Evolutionary conservation across 2,888 invertebrate species (phyloP).

Genomic region (Prosapia bicincta): DNA sequence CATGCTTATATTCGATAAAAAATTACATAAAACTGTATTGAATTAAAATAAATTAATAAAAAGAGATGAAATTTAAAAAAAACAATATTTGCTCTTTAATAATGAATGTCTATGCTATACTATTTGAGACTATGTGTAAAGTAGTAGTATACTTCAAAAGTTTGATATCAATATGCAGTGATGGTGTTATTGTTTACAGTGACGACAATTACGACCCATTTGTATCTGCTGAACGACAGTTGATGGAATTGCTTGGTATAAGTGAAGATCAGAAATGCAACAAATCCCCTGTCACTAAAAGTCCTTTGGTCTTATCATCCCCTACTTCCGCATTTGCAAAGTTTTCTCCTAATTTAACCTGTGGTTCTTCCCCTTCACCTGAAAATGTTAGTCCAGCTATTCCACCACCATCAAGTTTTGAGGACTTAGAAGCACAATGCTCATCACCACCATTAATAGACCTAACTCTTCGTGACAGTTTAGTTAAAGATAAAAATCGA

Average conservation of each 20-base stretch:
- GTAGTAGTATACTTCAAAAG: too few species aligned
- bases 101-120: too few species aligned
- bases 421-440: slow-evolving; percentile 12
- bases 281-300: slow-evolving; percentile 38
- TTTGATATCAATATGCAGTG: too few species aligned
- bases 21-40: too few species aligned
- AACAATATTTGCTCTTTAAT: too few species aligned
- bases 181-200: slow-evolving; percentile 4
- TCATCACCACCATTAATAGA: slow-evolving; percentile 5
- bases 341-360: slow-evolving; percentile 30
- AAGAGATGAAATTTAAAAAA: too few species aligned
- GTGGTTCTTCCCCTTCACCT: slow-evolving; percentile 16
- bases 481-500: slow-evolving; percentile 22
- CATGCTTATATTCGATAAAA: too few species aligned
- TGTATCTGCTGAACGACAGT: slow-evolving; percentile 73
- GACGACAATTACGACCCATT: slow-evolving; percentile 69
- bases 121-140: too few species aligned
- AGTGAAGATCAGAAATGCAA: slow-evolving; percentile 41
- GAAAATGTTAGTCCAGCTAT: slow-evolving; percentile 26
- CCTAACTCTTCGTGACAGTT: slow-evolving; percentile 3
- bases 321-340: slow-evolving; percentile 46
- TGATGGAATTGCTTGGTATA: slow-evolving; percentile 69
- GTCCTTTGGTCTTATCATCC: slow-evolving; percentile 43
- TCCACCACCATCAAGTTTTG: slow-evolving; percentile 15
- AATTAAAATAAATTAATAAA: too few species aligned